A percentile compares a stretch with the other conserved stretches of the same genome.
phyloP scores from a whole-genome alignment of 92 coral and sea anemone species.

The Virgularia gustaviana region DNA sequence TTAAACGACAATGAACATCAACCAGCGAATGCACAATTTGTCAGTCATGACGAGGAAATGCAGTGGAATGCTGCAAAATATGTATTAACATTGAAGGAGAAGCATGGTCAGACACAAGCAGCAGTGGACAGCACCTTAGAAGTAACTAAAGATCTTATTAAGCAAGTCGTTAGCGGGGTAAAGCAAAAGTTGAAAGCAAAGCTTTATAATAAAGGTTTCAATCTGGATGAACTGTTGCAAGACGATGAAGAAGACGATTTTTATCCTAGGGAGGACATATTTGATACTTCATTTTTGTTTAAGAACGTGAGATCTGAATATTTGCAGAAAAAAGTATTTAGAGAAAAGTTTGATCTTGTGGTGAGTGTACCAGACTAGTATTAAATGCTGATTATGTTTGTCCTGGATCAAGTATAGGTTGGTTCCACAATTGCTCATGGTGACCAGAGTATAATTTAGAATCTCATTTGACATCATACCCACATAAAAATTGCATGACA shows the following conservation, averaged over 20 bases:
- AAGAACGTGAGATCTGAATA: constrained; percentile 23
- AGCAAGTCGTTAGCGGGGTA: constrained; percentile 20
- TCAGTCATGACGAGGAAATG: constrained; percentile 29
- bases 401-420: too few relatives aligned
- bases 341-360: constrained; percentile 18
- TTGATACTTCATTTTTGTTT: constrained; percentile 34
- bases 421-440: too few relatives aligned
- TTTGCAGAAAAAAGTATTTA: constrained; percentile 20
- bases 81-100: constrained; percentile 33
- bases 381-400: too few relatives aligned
- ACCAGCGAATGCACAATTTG: neutral
- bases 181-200: constrained; percentile 23
- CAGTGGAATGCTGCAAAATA: constrained; percentile 35
- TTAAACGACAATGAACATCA: neutral
- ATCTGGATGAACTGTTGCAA: constrained; percentile 6
- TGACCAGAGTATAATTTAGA: too few relatives aligned
- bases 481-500: too few relatives aligned
- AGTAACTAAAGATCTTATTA: constrained; percentile 29
- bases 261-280: too few relatives aligned
- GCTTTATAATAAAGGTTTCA: constrained; percentile 5
- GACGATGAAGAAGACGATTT: constrained; percentile 9
- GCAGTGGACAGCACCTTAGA: constrained; percentile 19
- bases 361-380: constrained; percentile 9
- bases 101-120: constrained; percentile 17
- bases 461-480: too few relatives aligned